Evolutionary conservation across 53 echinoderm and acorn worm genomes (phyloP).

Genomic region (Holothuria leucospilota): DNA sequence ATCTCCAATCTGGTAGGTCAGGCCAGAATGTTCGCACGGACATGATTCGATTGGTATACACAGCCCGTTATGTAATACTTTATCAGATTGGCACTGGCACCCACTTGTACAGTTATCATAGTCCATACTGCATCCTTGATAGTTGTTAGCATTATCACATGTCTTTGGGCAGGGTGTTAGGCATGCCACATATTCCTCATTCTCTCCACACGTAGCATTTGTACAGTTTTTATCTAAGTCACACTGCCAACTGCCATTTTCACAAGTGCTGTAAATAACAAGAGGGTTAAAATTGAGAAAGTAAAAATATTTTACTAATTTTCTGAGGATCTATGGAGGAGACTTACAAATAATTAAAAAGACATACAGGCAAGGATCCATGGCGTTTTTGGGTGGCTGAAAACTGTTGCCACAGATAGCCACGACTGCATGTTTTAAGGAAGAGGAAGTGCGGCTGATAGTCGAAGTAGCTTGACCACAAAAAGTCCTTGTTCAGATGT

Average conservation of each 20-base stretch:
- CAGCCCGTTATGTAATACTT: conserved; percentile 62
- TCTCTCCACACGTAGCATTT: conserved; percentile 42
- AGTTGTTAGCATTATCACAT: conserved; percentile 77
- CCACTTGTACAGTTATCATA: conserved; percentile 65
- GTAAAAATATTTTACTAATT: no score
- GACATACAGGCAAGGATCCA: no score
- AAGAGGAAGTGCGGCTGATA: no score
- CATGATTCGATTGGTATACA: conserved; percentile 68
- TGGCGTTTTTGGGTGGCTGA: no score
- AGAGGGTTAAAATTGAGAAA: no score
- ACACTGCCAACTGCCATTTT: conserved; percentile 64
- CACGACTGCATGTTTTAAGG: no score
- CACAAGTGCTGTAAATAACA: conserved; percentile 61
- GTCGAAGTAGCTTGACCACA: no score
- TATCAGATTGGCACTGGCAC: conserved; percentile 55
- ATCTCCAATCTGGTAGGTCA: conserved; percentile 60
- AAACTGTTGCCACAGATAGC: no score
- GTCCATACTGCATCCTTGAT: conserved; percentile 45
- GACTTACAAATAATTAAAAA: no score
- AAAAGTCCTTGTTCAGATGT: no score
- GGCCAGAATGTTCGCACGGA: conserved; percentile 75
- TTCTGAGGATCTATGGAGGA: no score
- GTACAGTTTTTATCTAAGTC: conserved; percentile 63
- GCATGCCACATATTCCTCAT: conserved; percentile 64
- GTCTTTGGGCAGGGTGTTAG: conserved; percentile 60